Base-by-base conservation (phyloP, 2,797 vertebrate genomes). In the Emys orbicularis region DNA sequence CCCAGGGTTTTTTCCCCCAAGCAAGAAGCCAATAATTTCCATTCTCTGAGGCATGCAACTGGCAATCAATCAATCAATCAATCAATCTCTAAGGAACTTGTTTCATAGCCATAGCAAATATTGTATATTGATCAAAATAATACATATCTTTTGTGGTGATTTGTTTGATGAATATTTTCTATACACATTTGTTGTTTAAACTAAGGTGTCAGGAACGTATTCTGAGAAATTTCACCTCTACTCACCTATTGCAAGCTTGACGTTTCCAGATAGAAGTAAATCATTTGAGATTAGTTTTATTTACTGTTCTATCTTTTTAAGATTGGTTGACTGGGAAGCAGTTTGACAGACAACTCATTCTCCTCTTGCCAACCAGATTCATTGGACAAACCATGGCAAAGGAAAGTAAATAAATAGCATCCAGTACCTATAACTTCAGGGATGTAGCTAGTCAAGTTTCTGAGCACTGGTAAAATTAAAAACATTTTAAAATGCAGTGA, bases 141-240 rank as follows among this genome's bases (percentile, higher is more conserved):
- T 77, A 8, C 56, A 85, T 91, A 76, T 83, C 16, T 77, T 82
- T 81, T 37, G 13, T 81, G 44, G 7, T 2, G 2, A 53, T 56
- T 34, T 49, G 19, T 68, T 57, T 57, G 27, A 87, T 88, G 44
- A 85, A 85, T 88, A 37, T 41, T 90, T 82, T 52, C 65, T 81
- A 15, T 52, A 37, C 21, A 41, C 9, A 41, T 44, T 0, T 0
- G 59, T 87, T 89, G 23, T 34, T 0, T 31, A 59, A 59, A 59
- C 57, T 59, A 31, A 59, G 57, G 29, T 59, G 57, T 31, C 12
- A 59, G 29, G 31, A 59, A 31, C 4, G 12, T 59, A 81, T 89
- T 77, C 74, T 76, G 68, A 79, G 61, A 83, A 89, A 88, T 76
- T 86, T n/a, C 37, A 87, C 34, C 6, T 76, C 27, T 0, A 1